Conservation (phyloP, 2,113 vertebrate species). For the Fulmarus glacialis region DNA sequence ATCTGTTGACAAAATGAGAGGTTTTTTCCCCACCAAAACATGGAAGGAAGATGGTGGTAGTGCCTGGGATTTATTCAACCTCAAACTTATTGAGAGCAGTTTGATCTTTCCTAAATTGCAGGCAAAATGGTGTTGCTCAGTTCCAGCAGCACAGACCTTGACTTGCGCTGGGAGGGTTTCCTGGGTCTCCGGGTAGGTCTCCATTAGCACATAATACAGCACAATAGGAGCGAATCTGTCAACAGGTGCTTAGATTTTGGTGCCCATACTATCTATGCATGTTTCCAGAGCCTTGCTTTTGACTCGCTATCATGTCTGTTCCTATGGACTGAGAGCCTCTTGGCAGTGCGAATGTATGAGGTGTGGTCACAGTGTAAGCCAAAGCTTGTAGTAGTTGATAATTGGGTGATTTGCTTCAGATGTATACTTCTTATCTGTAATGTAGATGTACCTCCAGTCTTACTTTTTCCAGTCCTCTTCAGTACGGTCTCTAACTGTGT, state of each 20-base stretch:
- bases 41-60: not conserved
- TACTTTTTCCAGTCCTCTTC: not conserved
- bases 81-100: not conserved
- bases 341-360: not conserved
- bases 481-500: not conserved
- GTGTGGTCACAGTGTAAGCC: not conserved
- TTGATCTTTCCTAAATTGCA: not conserved
- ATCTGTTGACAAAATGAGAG: not conserved
- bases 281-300: not conserved
- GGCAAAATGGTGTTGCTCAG: not conserved
- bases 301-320: accelerated
- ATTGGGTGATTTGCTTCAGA: not conserved
- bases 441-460: not conserved
- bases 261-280: not conserved
- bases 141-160: not conserved
- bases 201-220: not conserved
- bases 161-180: not conserved
- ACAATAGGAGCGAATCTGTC: not conserved
- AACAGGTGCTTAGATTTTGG: not conserved
- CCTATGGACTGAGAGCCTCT: not conserved
- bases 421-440: not conserved
- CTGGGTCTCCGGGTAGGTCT: not conserved
- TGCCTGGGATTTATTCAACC: not conserved
- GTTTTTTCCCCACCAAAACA: not conserved
- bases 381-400: not conserved